These are phyloP conservation scores for Dreissena polymorpha DNA, from an alignment of 1,140 invertebrate genomes.

Conservation along the genomic window DNA sequence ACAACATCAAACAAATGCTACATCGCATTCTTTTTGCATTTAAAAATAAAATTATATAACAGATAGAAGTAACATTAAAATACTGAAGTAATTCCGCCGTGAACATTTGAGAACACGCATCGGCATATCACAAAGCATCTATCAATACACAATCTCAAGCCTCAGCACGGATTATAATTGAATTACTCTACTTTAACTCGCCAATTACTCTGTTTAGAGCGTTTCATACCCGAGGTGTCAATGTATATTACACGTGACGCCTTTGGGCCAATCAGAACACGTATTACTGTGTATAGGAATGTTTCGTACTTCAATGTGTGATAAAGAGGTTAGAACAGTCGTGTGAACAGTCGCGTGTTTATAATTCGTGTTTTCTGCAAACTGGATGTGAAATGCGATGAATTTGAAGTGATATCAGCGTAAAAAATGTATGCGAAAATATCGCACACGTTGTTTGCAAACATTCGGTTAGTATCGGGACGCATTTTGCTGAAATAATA, in stretches of 20 bases:
- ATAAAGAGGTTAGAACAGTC: conserved; percentile 53
- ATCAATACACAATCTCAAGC: no score
- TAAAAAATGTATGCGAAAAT: conserved; percentile 42
- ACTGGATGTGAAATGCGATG: conserved; percentile 19
- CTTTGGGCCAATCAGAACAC: conserved; percentile 36
- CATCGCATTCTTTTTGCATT: no score
- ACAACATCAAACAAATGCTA: no score
- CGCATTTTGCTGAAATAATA: conserved; percentile 29
- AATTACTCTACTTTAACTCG: no score
- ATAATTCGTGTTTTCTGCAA: not conserved
- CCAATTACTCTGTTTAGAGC: conserved; percentile 6
- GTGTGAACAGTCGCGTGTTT: conserved; percentile 32
- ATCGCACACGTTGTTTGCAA: conserved; percentile 13
- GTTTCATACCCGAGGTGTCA: conserved; percentile 55
- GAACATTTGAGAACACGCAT: no score
- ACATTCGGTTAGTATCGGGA: conserved; percentile 12
- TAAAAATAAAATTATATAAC: no score
- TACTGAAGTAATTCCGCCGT: no score
- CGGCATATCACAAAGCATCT: no score
- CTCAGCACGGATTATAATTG: no score
- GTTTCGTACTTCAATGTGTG: conserved; percentile 56
- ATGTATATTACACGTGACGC: conserved; percentile 57
- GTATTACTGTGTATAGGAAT: conserved; percentile 55
- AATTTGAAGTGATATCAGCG: conserved; percentile 25
- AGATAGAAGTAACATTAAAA: no score